Base-by-base conservation (phyloP, 2,113 vertebrate species). In the Rissa tridactyla region DNA sequence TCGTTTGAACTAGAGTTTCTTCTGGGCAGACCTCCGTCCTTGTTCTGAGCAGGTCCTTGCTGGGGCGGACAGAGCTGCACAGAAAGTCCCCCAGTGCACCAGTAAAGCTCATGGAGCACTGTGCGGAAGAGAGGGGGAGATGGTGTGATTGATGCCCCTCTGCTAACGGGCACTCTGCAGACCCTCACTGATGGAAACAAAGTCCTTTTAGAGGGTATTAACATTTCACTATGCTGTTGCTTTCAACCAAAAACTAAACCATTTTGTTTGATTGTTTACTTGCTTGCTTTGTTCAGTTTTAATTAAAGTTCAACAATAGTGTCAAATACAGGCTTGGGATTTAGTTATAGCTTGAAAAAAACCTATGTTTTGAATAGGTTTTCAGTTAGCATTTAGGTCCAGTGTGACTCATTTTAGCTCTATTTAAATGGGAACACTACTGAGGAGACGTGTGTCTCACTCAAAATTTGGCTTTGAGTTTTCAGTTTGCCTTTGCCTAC, bases 121-220 rank as follows among this genome's bases (percentile, higher is more conserved):
- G 12, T 4, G 25, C 0, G 0, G 17, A 52, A 10, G 3, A 23
- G 13, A n/a, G 13, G 13, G 15, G 9, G 9, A 40, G 5, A 6
- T 0, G 0, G 3, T 51, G 7, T 21, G 20, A 46, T 4, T 32
- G 65, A 54, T 71, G 7, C 4, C 9, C 21, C 12, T 44, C 44
- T 85, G 29, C 23, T 64, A 14, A 16, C 4, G 10, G 38, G 13
- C 22, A 46, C 9, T 29, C 47, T 64, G n/a, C 5, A 77, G 38
- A 77, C 38, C 30, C 38, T 38, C 62, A 55, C 7, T 32, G 22
- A 12, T 23, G 7, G 15, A 70, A 86, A 36, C 7, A 23, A 47
- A 72, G 12, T 27, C 44, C n/a, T 79, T 82, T 60, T 25, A 57
- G 38, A 64, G 44, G 25, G 42, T 27, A 72, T 34, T 14, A 40